Evolutionary conservation across 2,888 invertebrate species (phyloP), one percentile per base, ranked within the genome.

Genomic region (Branchellion lobata): DNA sequence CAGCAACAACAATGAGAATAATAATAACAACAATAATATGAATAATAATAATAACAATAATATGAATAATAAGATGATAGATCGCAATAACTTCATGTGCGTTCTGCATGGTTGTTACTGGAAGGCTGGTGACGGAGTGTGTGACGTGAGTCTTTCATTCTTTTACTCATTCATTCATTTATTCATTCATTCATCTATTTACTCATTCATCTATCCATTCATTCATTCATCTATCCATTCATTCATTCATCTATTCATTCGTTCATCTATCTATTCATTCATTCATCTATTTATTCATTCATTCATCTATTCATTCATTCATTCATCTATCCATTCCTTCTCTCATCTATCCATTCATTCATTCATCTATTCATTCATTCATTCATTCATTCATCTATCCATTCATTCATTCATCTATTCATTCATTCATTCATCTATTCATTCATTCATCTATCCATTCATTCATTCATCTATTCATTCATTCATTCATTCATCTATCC

Each of bases 51-150:
- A 57, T 24, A 57, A 57, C 5, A 57, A 24, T 24, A 24, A 24
- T 5, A n/a, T 14, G 5, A 57, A 24, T 18, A 3, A 57, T 24
- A n/a, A 57, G 21, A 24, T 57, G 5, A 24, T 57, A 24, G n/a
- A 57, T 3, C 61, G n/a, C 3, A 57, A 5, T 18, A 57, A 5
- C 21, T 18, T n/a, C 83, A 81, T 82, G 33, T 86, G 86, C 82
- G 34, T 81, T 24, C 76, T 74, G 2, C 90, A 92, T 79, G 91
- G 92, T 1, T 97, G 97, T 85, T 90, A 91, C 14, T 91, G 91
- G 82, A 96, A 96, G 86, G 92, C 92, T 78, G 91, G 92, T 0
- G 93, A 97, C 86, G 91, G 92, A 81, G 90, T 91, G 69, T 97
- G 96, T 85, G 94, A 97, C 84, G 87, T 87, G 82, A 84, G 86